Evolutionary conservation across 2,113 vertebrate species (phyloP), one percentile per base, ranked within the genome.

Genomic region (Daphoenositta chrysoptera): DNA sequence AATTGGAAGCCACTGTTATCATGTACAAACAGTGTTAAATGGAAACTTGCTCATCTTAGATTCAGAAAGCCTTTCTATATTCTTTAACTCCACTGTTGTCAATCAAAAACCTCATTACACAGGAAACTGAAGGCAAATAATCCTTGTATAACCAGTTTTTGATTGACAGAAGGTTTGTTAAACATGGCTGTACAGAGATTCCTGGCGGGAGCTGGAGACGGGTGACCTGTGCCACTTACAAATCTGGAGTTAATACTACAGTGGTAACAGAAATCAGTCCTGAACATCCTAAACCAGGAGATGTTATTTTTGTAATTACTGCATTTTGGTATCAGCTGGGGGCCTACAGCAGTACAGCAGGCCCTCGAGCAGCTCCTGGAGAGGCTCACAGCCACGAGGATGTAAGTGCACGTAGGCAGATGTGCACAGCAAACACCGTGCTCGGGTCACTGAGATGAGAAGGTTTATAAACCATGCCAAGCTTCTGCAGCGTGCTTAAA

Each of bases 31-130:
- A 91, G 19, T 79, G 73, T 71, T 93, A 91, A 83, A 91, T 18
- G 40, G 61, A 88, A 96, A 64, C 83, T 60, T 53, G 61, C 79
- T 94, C 90, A 92, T 94, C 86, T 92, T 51, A 50, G 86, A 95
- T 96, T 96, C 83, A 81, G 72, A 89, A 95, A 92, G 83, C 88
- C 68, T 87, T 86, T 92, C 72, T 57, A 27, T 73, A 83, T 76
- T 95, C 71, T 95, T 90, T 72, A 96, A 70, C 76, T 90, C 48
- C 45, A 57, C 76, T 53, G 72, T 14, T 93, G 93, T 96, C 96
- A 96, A 93, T 95, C 94, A 95, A 93, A 97, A 95, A 86, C 76
- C 90, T 95, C 93, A 96, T 97, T 96, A 97, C 79, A 81, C 44
- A 90, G 65, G 80, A 94, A 96, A 94, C 69, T 71, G n/a, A 96